Base-by-base conservation (phyloP, 2,113 vertebrate species). In the Prochilodus magdalenae region DNA sequence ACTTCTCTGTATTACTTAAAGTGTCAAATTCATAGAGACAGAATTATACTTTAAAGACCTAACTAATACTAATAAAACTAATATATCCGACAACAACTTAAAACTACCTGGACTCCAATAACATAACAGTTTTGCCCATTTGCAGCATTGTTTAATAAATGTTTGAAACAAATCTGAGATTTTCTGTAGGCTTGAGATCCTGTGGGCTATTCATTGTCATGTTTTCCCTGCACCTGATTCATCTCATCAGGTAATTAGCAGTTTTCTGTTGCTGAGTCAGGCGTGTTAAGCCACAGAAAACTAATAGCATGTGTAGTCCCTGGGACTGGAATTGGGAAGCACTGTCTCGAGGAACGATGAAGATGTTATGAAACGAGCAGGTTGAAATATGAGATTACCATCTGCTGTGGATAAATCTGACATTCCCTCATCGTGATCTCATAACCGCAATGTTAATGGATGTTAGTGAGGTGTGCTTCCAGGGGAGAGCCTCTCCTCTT, bases 381-480 rank as follows among this genome's bases (percentile, higher is more conserved):
- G 62, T 47, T 70, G 59, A 75, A 77, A 77, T 84, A 73, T 84
- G 88, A 83, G 86, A 79, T 89, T 89, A 90, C 90, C 57, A 71
- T 87, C 75, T 79, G 63, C 73, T 77, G 60, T 51, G 47, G 79
- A 62, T 40, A 81, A 75, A 75, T 60, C 75, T 81, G 75, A 78
- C 83, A 82, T 79, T 75, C 72, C 66, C 79, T 84, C 63, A 79
- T 67, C 77, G 63, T 88, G 85, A 90, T 90, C 89, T 88, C 83
- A 86, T 90, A 88, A 82, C 85, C 83, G 55, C 74, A 14, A 85
- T 84, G 88, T 89, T 93, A 93, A 92, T 92, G 91, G 91, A 91
- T 91, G 91, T 93, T 90, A 89, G 85, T 84, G 55, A 79, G 89
- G 84, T 89, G 83, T 81, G 87, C 89, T 93, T 92, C 90, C 91